Base-by-base conservation (phyloP, 2,888 invertebrate genomes). In the Mellilla xanthometata region DNA sequence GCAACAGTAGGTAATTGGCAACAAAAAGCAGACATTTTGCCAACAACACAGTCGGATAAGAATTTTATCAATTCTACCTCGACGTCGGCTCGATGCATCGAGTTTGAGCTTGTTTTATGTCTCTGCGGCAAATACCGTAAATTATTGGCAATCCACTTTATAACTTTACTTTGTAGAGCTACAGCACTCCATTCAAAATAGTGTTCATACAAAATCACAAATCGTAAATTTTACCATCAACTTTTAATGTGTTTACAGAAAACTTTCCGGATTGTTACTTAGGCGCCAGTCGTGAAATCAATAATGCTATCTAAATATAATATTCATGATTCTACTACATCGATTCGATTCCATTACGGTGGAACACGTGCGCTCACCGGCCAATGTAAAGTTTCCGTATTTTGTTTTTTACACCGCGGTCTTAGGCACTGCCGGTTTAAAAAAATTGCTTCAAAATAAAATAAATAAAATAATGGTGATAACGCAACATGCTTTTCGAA, bases 61-160 rank as follows among this genome's bases (percentile, higher is more conserved):
- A 19, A 19, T 19, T 19, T 5, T 19, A 1, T 19, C 15, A 19
- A 19, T 1, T 19, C 15, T 19, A 19, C 15, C 15, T 19, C 6
- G 15, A 5, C 6, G 2, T 3, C 6, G 6, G 6, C 15, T 3
- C 5, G 13, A 7, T 28, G 22, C 22, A 13, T 32, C 7, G 12
- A 13, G 32, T 29, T 32, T 7, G 22, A 27, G 7, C 23, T 39
- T 39, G 39, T n/a, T 42, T 49, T 43, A 35, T 27, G 28, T 39
- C 29, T 33, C 19, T 24, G 42, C 32, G 12, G 29, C 28, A 29
- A 38, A 43, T 15, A 7, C 43, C 49, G 48, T 57, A 59, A 60
- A 59, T 58, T 60, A 63, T 64, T 67, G 60, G 58, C 62, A 56
- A 63, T 64, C 55, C 54, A 49, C 54, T 65, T 65, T 63, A 68